These are phyloP conservation scores for Phalacrocorax carbo DNA, from an alignment of 2,113 vertebrate species.

Conservation along the genomic window DNA sequence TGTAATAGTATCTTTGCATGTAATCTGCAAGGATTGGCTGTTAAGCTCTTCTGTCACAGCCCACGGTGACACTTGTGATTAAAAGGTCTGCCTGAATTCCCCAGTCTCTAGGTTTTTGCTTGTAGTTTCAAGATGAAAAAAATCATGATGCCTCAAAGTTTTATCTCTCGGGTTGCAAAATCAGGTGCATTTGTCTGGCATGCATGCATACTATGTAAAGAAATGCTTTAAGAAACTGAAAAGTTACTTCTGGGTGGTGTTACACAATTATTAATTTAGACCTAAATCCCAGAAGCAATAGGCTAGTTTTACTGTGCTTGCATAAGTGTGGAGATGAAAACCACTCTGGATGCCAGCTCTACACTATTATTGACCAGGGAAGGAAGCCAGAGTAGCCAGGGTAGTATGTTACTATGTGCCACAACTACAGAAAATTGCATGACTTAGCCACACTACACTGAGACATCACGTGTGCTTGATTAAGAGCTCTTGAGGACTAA, in stretches of 20 bases:
- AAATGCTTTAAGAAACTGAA: neutral
- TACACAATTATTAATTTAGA: neutral
- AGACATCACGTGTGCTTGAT: neutral
- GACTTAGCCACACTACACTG: neutral
- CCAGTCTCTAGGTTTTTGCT: neutral
- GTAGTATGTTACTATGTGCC: neutral
- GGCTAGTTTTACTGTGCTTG: neutral
- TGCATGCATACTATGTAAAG: neutral
- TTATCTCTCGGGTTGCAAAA: neutral
- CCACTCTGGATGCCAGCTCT: neutral
- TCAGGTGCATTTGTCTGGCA: neutral
- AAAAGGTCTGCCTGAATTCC: constrained; percentile 18
- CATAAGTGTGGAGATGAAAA: neutral
- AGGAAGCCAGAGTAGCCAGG: neutral
- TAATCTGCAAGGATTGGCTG: constrained; percentile 6
- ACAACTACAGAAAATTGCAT: neutral
- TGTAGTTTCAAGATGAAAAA: neutral
- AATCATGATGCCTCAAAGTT: neutral
- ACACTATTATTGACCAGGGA: neutral
- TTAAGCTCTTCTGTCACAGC: neutral
- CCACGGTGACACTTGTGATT: constrained; percentile 25
- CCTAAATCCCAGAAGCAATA: neutral
- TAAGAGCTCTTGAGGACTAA: neutral
- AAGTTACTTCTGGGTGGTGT: neutral
- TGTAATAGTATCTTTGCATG: neutral